These are phyloP conservation scores for Aldrovandia affinis DNA, from an alignment of 2,797 vertebrate genomes.

Conservation along the genomic window DNA sequence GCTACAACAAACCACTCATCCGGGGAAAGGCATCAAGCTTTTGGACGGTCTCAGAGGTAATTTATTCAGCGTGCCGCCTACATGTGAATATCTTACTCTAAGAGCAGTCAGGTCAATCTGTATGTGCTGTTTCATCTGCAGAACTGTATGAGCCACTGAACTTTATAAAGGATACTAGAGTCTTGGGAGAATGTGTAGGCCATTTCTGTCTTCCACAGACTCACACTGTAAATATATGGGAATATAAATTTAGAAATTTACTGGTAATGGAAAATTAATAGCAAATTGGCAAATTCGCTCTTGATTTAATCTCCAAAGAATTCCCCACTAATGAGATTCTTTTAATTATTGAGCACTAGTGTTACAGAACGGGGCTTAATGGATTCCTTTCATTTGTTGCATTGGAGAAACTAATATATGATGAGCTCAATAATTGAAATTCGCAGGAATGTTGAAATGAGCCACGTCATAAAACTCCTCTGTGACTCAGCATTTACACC, in stretches of 20 bases:
- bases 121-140: background rate
- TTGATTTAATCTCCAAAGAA: background rate
- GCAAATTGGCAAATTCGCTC: background rate
- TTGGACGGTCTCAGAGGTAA: background rate
- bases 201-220: background rate
- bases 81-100: background rate
- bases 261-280: background rate
- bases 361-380: background rate
- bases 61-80: background rate
- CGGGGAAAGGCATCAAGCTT: background rate
- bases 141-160: background rate
- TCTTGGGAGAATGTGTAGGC: background rate
- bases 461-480: background rate
- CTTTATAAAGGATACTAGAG: background rate
- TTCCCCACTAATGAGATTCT: constrained; percentile 6
- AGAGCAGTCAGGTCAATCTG: background rate
- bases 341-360: constrained; percentile 14
- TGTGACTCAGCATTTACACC: background rate
- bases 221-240: background rate
- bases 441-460: constrained; percentile 19
- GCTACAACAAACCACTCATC: background rate
- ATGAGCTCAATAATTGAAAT: constrained; percentile 28
- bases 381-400: background rate
- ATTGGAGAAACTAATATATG: background rate
- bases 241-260: background rate